Evolutionary conservation across 2,797 vertebrate genomes (phyloP), one percentile per base, ranked within the genome.

Genomic region (Chrosomus eos): DNA sequence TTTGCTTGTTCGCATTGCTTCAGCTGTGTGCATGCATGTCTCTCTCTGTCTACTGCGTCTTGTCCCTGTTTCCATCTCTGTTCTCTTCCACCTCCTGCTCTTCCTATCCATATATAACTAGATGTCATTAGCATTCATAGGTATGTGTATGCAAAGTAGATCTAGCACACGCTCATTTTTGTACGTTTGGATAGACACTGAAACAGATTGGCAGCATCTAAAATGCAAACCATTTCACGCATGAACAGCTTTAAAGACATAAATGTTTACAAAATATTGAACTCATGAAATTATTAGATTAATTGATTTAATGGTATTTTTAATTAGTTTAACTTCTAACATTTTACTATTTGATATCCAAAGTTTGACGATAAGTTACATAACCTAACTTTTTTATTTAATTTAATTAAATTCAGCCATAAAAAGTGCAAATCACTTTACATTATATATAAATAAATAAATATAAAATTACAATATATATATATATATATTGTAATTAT

Each of bases 51-150:
- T 62, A 18, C 9, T 19, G 23, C 60, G n/a, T 82, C 79, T 72
- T 53, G 26, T 48, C 43, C 72, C 21, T 48, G 23, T 23, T 19
- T 31, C n/a, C 82, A 18, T 33, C 36, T 75, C 64, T 55, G 43
- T 45, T 70, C 2, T 51, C 62, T 64, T 31, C 28, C 71, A 51
- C 78, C 88, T 88, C 73, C 28, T n/a, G 7, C 66, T 60, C 78
- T 88, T 89, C 87, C 89, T 90, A 86, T 48, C 85, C 67, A 87
- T 87, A 83, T 82, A 60, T 67, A 64, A 31, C 38, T 19, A 43
- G 26, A 64, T 48, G 2, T 51, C 28, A 67, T 80, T 67, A 81
- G 21, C 51, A 81, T 80, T 80, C 64, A 38, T 67, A 14, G 51
- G 26, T 55, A 75, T 43, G 64, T 45, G 66, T 70, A 38, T 62